Conservation (phyloP, 2,888 invertebrate genomes). For the Zhuqinia jingwanae region DNA sequence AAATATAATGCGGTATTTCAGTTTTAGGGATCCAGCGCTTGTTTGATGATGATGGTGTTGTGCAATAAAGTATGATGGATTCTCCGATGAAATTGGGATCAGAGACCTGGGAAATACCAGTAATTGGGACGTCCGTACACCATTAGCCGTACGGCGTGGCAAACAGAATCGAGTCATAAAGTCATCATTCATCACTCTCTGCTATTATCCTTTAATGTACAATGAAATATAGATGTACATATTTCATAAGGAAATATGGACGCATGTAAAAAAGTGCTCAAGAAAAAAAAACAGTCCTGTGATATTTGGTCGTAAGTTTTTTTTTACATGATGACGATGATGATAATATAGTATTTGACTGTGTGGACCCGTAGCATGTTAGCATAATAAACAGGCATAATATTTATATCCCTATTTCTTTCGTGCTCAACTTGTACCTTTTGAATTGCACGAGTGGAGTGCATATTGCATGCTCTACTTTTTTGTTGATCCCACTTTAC, state of each 20-base stretch:
- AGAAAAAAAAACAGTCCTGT: neutral
- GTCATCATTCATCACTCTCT: constrained; percentile 38
- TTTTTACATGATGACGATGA: neutral
- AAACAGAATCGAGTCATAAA: constrained; percentile 37
- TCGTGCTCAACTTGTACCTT: neutral
- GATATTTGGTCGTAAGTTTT: too few species aligned
- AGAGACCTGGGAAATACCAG: constrained; percentile 70
- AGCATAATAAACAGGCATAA: too few species aligned
- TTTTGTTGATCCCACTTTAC: too few species aligned
- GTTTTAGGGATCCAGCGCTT: constrained; percentile 38
- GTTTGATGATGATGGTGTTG: constrained; percentile 45
- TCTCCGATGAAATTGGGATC: constrained; percentile 64
- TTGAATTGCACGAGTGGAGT: too few species aligned
- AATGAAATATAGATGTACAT: too few species aligned
- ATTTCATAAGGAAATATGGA: too few species aligned
- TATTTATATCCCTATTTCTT: neutral
- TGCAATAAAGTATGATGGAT: constrained; percentile 69
- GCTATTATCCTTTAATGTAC: too few species aligned
- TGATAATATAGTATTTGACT: neutral
- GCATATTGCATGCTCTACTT: too few species aligned
- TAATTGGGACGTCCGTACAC: constrained; percentile 50
- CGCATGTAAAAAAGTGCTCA: too few species aligned
- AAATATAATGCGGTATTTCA: constrained; percentile 35
- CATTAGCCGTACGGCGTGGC: constrained; percentile 16
- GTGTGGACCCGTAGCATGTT: neutral